Evolutionary conservation across 2,888 invertebrate species (phyloP), one percentile per base, ranked within the genome.

Genomic region (Dichetophora obliterata): DNA sequence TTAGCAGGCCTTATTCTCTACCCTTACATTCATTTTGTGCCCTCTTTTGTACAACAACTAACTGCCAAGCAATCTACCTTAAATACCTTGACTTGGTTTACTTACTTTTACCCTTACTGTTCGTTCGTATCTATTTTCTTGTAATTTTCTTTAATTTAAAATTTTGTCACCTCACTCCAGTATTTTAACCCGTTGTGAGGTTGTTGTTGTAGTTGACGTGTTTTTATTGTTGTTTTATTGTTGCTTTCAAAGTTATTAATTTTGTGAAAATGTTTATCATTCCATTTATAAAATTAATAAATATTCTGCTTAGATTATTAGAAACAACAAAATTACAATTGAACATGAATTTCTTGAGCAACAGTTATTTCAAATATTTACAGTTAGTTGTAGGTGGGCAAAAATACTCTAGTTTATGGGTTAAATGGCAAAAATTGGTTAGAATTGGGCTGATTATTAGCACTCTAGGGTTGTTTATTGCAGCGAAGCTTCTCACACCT

Each of bases 211-310:
- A 3, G 24, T 61, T 24, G 19, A 8, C 3, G n/a, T 8, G 16
- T 63, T 34, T 5, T 63, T n/a, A 16, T 27, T 52, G 69, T 31
- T 52, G 24, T 52, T 52, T 9, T 65, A 2, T 65, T 37, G 16
- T 16, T 65, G 22, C 27, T 48, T 54, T 71, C n/a, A 31, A 24
- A 16, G 19, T 37, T 34, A 59, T 43, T 54, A 19, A 70, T 54
- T 52, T 50, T 70, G 69, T 70, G 69, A 70, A 52, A 52, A 66
- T 66, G 34, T 9, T 37, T 37, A 66, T 66, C 66, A 66, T 66
- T 66, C 66, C 66, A 66, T 66, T 22, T 66, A 43, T 66, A 37
- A 66, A 66, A 66, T 66, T 66, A 66, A 43, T 66, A 34, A 66
- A 66, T 37, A 66, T 66, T 66, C 43, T 11, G 6, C 24, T 14